phyloP scores from a whole-genome alignment of 2,113 vertebrate species.

The Sminthopsis crassicaudata region DNA sequence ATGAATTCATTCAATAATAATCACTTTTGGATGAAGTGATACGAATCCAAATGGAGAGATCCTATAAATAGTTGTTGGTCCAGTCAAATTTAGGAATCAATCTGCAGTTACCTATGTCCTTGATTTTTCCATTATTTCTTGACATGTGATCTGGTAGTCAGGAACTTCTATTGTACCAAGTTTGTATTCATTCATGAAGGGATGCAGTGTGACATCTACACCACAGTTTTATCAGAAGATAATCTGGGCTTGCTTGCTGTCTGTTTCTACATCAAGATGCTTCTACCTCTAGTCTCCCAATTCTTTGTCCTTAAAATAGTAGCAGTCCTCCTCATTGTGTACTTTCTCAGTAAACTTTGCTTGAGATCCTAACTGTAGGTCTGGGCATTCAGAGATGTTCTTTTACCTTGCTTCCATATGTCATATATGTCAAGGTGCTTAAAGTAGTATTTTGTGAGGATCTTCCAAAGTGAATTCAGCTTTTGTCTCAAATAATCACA shows the following conservation, averaged over 20 bases:
- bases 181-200: not conserved
- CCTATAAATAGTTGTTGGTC: not conserved
- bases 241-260: not conserved
- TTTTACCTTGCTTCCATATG: not conserved
- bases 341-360: not conserved
- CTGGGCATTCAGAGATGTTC: not conserved
- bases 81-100: not conserved
- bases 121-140: not conserved
- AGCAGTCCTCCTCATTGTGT: not conserved
- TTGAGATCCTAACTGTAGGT: not conserved
- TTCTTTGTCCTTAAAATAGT: not conserved
- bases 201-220: not conserved
- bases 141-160: not conserved
- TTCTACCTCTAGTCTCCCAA: not conserved
- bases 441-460: not conserved
- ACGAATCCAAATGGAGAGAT: not conserved
- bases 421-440: not conserved
- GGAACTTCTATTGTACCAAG: not conserved
- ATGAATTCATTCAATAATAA: not conserved
- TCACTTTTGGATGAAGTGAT: not conserved
- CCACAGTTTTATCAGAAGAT: not conserved
- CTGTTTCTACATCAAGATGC: not conserved
- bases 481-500: not conserved
- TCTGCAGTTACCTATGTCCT: not conserved
- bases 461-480: not conserved